Conservation (phyloP, 1,140 invertebrate genomes). For the Drosophila bifasciata region DNA sequence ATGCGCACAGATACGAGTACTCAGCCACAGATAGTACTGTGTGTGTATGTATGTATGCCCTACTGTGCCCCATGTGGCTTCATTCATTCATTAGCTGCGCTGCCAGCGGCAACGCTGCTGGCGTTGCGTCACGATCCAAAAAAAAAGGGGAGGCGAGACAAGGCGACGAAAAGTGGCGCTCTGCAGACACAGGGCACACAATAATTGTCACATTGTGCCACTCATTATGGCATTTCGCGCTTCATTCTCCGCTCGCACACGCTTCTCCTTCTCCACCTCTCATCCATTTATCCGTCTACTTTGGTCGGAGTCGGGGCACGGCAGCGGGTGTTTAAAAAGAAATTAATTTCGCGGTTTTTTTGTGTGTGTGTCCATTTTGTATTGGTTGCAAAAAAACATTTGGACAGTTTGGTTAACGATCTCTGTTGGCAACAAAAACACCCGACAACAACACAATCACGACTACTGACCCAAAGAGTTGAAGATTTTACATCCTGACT, state of each 20-base stretch:
- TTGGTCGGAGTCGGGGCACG: constrained; percentile 11
- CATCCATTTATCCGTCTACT: constrained; percentile 29
- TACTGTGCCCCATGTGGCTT: constrained; percentile 14
- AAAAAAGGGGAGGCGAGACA: constrained; percentile 28
- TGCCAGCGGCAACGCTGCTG: neutral
- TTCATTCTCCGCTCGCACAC: constrained; percentile 23
- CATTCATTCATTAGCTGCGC: constrained; percentile 45
- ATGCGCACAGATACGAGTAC: neutral
- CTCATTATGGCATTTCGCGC: constrained; percentile 71
- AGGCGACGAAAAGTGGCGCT: constrained; percentile 29
- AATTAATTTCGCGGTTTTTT: constrained; percentile 45
- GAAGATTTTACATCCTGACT: constrained; percentile 28
- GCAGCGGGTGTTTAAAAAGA: constrained; percentile 44
- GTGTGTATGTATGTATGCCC: constrained; percentile 16
- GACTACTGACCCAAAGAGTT: constrained; percentile 43
- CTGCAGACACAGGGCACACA: constrained; percentile 27
- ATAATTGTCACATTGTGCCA: constrained; percentile 76
- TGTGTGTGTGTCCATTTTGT: constrained; percentile 26
- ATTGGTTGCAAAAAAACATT: constrained; percentile 30
- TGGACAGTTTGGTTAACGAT: constrained; percentile 35
- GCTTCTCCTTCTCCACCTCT: neutral
- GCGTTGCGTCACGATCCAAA: constrained; percentile 60
- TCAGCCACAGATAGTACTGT: no score
- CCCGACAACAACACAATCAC: constrained; percentile 18
- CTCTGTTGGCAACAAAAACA: constrained; percentile 33